Percentiles rank a stretch among this genome's conserved stretches.
Conservation (phyloP, 2,113 vertebrate genomes). For the Tachysurus fulvidraco region DNA sequence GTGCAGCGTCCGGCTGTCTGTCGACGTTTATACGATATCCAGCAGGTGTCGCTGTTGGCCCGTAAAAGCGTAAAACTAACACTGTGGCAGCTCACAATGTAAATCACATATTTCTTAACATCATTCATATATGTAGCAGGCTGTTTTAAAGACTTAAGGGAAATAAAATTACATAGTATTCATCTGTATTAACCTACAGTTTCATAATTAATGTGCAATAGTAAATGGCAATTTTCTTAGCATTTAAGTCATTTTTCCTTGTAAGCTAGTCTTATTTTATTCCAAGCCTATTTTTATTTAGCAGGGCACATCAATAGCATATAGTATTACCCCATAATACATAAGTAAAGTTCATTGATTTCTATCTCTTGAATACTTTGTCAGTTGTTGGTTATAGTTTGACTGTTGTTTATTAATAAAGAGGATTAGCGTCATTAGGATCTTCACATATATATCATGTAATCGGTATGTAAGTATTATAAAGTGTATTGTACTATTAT, state of each 20-base stretch:
- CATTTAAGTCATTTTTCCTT: background rate
- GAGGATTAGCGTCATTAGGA: no score
- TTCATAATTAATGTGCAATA: background rate
- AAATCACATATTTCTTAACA: background rate
- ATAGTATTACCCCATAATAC: background rate
- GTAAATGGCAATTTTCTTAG: background rate
- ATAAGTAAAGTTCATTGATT: background rate
- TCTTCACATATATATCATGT: no score
- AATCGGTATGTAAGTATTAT: no score
- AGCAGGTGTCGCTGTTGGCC: conserved; percentile 72
- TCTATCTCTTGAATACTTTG: background rate
- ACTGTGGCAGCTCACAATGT: background rate
- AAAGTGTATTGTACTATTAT: no score
- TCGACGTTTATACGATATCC: conserved; percentile 23
- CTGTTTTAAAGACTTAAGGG: background rate
- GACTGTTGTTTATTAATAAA: no score
- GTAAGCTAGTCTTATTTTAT: background rate
- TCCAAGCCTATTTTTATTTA: background rate
- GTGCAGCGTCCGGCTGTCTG: no score
- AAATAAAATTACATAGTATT: background rate
- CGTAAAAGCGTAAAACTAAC: conserved; percentile 45
- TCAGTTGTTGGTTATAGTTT: background rate
- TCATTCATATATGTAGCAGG: background rate
- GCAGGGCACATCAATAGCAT: background rate
- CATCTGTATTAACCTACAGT: no score